Conservation (phyloP, 2,888 invertebrate species). For the Microctonus hyperodae region DNA sequence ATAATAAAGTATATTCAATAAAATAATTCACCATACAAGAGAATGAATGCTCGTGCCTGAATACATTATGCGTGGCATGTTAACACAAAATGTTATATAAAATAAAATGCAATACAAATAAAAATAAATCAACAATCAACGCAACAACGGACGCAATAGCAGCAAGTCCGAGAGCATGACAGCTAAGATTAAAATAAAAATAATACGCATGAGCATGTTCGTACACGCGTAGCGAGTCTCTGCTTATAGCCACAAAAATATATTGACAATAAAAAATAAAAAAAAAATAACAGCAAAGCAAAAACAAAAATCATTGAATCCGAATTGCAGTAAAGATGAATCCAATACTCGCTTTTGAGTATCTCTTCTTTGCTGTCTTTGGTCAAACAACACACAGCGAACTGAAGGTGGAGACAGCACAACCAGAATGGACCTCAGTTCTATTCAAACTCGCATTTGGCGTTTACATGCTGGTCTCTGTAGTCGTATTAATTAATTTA, state of each 20-base stretch:
- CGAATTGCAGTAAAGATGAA: constrained; percentile 78
- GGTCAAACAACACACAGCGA: constrained; percentile 90
- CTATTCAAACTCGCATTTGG: constrained; percentile 94
- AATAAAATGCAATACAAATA: constrained; percentile 2
- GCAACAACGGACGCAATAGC: constrained; percentile 18
- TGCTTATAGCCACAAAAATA: constrained; percentile 34
- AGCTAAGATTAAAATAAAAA: constrained; percentile 38
- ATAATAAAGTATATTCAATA: neutral
- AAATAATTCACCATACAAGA: neutral
- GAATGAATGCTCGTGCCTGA: constrained; percentile 7
- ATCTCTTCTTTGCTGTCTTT: constrained; percentile 97
- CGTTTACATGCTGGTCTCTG: constrained; percentile 96
- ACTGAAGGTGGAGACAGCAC: constrained; percentile 76
- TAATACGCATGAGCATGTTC: constrained; percentile 58
- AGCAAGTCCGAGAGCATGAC: constrained; percentile 54
- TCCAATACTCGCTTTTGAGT: constrained; percentile 92
- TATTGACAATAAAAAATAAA: constrained; percentile 33
- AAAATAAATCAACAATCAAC: neutral
- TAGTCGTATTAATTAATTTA: constrained; percentile 97
- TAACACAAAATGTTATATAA: neutral
- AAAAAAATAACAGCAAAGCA: constrained; percentile 32
- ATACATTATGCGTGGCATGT: constrained; percentile 2
- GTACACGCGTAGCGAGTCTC: constrained; percentile 43
- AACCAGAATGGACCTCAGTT: constrained; percentile 84
- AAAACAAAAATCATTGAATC: constrained; percentile 27